Evolutionary conservation across 2,113 vertebrate genomes (phyloP), one percentile per base, ranked within the genome.

Genomic region (Coryphaenoides rupestris): DNA sequence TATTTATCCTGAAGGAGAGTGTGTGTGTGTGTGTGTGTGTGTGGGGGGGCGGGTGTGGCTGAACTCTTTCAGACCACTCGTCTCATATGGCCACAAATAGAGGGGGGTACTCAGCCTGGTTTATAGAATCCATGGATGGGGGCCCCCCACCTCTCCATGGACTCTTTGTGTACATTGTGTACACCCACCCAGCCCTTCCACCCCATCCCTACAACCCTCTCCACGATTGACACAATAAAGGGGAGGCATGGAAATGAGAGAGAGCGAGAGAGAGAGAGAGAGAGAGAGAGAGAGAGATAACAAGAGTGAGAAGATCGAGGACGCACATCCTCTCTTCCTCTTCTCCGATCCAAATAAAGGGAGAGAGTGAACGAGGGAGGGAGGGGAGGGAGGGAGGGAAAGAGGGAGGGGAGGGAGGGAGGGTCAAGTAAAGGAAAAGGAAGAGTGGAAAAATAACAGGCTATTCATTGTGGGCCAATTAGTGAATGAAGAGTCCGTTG

Each of bases 401-500:
- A 72, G 56, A 59, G n/a, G n/a, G n/a, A 56, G n/a, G 58, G 61
- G 53, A 68, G 58, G 19, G 66, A 23, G 53, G 59, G 66, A 68
- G 9, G 59, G 62, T 49, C 62, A 21, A 59, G 57, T 3, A 40
- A n/a, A 40, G 57, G 28, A 19, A 21, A 55, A 77, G 47, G 22
- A 57, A 60, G 54, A 28, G 56, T 63, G 76, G 76, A 67, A 65
- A 75, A 70, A 71, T 69, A 76, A 72, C 65, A 68, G 73, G n/a
- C 72, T 72, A 75, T 88, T 90, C 85, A 88, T 60, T 75, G 71
- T 57, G 50, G 65, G 75, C 72, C 75, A 81, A 76, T 88, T 82
- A 87, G 77, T 49, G 75, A 70, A 72, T 72, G 70, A 71, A 79
- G 70, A 66, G 68, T 58, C 62, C 63, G 46, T 62, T 76, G 74